Percentiles rank a stretch among this genome's conserved stretches.
Evolutionary conservation across 1,140 invertebrate species (phyloP).

Genomic region (Teleogryllus occipitalis): DNA sequence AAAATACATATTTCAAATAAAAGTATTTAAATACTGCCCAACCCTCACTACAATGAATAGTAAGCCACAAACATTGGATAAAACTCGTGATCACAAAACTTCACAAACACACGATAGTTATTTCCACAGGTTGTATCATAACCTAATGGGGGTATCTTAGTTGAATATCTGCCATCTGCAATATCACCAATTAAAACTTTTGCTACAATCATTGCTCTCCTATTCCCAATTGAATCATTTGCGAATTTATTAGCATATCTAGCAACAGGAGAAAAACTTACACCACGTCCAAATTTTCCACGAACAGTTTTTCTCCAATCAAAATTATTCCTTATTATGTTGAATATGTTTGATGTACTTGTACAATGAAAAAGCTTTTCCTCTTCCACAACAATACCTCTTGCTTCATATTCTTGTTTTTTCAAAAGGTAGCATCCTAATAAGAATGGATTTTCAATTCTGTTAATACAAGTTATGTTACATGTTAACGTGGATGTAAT

Average conservation of each 20-base stretch:
- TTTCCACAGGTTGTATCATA: conserved; percentile 9
- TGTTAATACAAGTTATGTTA: not conserved
- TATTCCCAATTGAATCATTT: not conserved
- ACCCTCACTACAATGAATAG: no score
- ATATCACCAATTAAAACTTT: not conserved
- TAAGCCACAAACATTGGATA: conserved; percentile 10
- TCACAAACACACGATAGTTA: not conserved
- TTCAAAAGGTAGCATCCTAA: conserved; percentile 10
- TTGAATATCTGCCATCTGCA: not conserved
- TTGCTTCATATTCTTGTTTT: conserved; percentile 7
- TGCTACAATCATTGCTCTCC: not conserved
- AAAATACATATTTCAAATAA: no score
- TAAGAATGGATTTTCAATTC: not conserved
- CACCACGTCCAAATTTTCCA: conserved; percentile 12
- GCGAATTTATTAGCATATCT: not conserved
- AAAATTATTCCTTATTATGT: not conserved
- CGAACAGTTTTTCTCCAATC: conserved; percentile 3
- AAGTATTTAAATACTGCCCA: no score
- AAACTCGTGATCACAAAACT: conserved; percentile 12
- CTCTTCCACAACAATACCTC: not conserved
- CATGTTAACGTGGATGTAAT: no score
- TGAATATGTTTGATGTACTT: not conserved
- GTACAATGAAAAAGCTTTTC: conserved; percentile 3
- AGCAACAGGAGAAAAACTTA: conserved; percentile 6
- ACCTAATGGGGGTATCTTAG: not conserved